Percentiles rank a stretch among this genome's conserved stretches.
Conservation (phyloP, 2,888 invertebrate genomes). For the Drepanosiphum platanoidis region DNA sequence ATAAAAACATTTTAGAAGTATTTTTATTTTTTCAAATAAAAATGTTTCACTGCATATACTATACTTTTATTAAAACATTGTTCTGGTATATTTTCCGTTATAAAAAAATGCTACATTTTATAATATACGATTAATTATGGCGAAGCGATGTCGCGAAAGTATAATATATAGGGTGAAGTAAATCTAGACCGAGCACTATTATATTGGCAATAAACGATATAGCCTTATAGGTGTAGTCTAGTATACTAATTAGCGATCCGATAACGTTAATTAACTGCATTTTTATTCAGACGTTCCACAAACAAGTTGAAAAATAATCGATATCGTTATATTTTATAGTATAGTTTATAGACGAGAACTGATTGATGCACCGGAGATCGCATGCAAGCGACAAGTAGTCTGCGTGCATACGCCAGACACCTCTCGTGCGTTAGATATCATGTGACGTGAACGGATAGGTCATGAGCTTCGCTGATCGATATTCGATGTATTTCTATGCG, state of each 20-base stretch:
- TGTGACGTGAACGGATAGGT: neutral
- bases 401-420: neutral
- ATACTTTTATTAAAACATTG: too few species aligned
- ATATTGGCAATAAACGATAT: neutral
- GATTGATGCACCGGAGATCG: neutral
- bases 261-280: constrained; percentile 26
- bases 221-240: neutral
- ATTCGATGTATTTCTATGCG: neutral
- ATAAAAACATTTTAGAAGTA: too few species aligned
- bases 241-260: neutral
- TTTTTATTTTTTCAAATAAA: too few species aligned
- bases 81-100: too few species aligned
- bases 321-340: neutral
- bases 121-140: neutral
- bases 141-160: neutral
- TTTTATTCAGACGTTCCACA: constrained; percentile 8
- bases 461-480: neutral
- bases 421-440: neutral
- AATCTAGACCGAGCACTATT: neutral
- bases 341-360: constrained; percentile 1
- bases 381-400: neutral
- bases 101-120: too few species aligned
- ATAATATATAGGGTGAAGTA: neutral
- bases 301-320: neutral
- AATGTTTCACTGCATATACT: too few species aligned